Evolutionary conservation across 1,140 invertebrate species (phyloP).

Genomic region (Aphelenchoides besseyi): DNA sequence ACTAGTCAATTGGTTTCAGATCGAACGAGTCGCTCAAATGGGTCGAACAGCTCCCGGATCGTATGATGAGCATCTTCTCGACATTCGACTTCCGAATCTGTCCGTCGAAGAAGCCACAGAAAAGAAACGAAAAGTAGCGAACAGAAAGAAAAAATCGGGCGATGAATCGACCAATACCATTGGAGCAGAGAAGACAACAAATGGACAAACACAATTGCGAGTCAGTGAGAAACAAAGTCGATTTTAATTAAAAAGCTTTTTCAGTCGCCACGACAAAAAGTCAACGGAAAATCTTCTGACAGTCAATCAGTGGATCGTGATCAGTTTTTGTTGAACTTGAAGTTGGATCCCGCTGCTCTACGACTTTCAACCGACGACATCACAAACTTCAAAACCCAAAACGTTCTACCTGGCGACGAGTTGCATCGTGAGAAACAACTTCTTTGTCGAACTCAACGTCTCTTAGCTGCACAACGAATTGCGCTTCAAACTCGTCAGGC

Average conservation of each 20-base stretch:
- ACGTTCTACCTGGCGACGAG: neutral
- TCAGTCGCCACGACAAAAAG: neutral
- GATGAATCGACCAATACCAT: neutral
- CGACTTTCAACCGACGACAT: neutral
- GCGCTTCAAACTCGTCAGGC: conserved; percentile 13
- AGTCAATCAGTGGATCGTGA: neutral
- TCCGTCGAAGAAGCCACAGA: neutral
- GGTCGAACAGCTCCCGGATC: conserved; percentile 12
- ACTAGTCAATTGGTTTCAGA: conserved; percentile 3
- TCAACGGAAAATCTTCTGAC: neutral
- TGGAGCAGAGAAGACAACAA: neutral
- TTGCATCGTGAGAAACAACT: conserved; percentile 12
- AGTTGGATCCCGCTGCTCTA: conserved; percentile 1
- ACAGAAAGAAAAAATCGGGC: neutral
- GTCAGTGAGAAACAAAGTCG: too few relatives aligned
- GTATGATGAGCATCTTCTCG: conserved; percentile 3
- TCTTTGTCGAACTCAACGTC: conserved; percentile 7
- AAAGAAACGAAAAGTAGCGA: neutral
- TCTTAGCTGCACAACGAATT: conserved; percentile 10
- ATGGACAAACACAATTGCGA: too few relatives aligned
- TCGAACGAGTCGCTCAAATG: conserved; percentile 24
- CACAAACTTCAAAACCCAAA: neutral
- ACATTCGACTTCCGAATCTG: neutral
- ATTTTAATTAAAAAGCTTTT: too few relatives aligned
- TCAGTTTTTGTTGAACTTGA: conserved; percentile 3